These are phyloP conservation scores for Seira sanloemensis DNA, from an alignment of 2,888 invertebrate genomes.

Conservation along the genomic window DNA sequence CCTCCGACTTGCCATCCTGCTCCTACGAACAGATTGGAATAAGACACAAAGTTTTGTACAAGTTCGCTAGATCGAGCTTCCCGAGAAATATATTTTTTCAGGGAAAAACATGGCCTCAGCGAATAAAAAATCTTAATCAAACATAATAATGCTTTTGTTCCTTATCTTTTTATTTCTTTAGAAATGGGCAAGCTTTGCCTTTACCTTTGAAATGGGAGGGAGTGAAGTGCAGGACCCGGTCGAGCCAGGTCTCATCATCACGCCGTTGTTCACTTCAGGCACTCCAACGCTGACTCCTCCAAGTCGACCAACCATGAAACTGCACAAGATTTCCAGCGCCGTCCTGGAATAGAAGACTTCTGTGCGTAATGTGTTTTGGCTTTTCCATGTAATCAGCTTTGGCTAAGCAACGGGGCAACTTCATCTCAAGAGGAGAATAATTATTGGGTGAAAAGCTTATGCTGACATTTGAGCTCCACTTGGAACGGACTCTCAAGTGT, in stretches of 20 bases:
- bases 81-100: background rate
- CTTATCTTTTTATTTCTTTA: too few relatives aligned
- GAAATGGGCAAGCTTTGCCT: background rate
- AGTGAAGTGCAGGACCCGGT: conserved; percentile 74
- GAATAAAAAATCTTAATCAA: too few relatives aligned
- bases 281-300: conserved; percentile 74
- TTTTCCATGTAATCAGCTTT: background rate
- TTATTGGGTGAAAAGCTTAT: background rate
- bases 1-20: conserved; percentile 65
- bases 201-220: conserved; percentile 74
- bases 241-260: conserved; percentile 74
- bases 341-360: conserved; percentile 61
- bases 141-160: too few relatives aligned
- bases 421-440: background rate
- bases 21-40: conserved; percentile 51
- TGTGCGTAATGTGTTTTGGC: background rate
- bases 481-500: too few relatives aligned
- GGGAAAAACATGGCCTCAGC: background rate
- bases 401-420: background rate
- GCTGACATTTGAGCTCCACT: too few relatives aligned
- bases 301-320: conserved; percentile 75
- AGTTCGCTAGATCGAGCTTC: background rate
- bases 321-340: conserved; percentile 74
- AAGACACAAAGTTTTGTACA: background rate
- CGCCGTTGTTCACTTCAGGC: conserved; percentile 73